phyloP scores from a whole-genome alignment of 1,140 invertebrate species.

The Drosophila pectinifera region DNA sequence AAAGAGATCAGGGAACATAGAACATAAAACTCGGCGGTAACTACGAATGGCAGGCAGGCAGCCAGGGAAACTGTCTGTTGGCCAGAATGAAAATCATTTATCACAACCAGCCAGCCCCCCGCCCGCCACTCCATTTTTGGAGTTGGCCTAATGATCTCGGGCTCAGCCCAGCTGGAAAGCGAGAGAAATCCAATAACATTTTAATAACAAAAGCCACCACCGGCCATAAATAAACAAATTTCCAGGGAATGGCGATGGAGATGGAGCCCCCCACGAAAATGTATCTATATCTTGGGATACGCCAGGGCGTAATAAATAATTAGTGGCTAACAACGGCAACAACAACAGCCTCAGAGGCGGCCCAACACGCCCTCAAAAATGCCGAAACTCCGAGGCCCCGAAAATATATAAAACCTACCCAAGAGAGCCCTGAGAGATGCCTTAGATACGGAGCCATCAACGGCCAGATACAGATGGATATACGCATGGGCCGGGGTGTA shows the following conservation, averaged over 20 bases:
- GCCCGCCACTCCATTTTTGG: not conserved
- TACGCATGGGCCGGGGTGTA: constrained; percentile 33
- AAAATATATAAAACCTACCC: constrained; percentile 19
- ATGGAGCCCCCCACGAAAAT: constrained; percentile 52
- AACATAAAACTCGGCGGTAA: constrained; percentile 15
- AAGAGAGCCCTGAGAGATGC: constrained; percentile 43
- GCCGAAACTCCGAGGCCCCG: constrained; percentile 28
- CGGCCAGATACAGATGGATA: constrained; percentile 41
- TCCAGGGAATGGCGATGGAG: constrained; percentile 58
- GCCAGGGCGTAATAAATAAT: constrained; percentile 70
- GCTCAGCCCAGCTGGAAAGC: constrained; percentile 67
- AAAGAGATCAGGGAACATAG: constrained; percentile 32
- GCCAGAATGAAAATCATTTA: constrained; percentile 68
- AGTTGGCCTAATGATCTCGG: constrained; percentile 54
- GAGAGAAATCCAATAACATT: constrained; percentile 83
- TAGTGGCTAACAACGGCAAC: constrained; percentile 54
- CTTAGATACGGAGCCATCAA: constrained; percentile 50
- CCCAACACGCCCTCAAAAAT: constrained; percentile 68
- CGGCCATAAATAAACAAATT: constrained; percentile 77
- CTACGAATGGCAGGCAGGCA: constrained; percentile 49
- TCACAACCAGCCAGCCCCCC: constrained; percentile 71
- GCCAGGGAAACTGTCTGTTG: constrained; percentile 52
- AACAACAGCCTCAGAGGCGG: too few species aligned
- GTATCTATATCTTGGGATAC: constrained; percentile 68
- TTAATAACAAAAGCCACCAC: constrained; percentile 78